Evolutionary conservation across 1,140 invertebrate genomes (phyloP), one percentile per base, ranked within the genome.

Genomic region (Scylla paramamosain): DNA sequence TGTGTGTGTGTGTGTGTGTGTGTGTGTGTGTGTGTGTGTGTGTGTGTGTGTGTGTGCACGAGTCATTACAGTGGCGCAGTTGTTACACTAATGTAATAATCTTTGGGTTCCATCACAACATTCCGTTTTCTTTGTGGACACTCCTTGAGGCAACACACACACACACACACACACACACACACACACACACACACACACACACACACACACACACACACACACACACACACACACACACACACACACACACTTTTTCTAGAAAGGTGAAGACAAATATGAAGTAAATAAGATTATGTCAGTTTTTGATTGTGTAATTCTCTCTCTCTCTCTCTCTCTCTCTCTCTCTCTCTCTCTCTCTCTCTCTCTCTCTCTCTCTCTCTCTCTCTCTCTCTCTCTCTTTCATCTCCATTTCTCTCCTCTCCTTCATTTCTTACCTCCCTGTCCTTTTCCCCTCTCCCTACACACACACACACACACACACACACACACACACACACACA

Each of bases 21-120:
- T 45, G 29, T 91, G 29, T 91, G 48, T 91, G 48, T 91, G 46
- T 25, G 25, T 45, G 88, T 45, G 46, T 48, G 45, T 45, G 46
- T 90, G 32, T 25, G 16, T 45, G 88, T 45, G 83, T 84, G 83
- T 84, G 83, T 84, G 83, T 84, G 83, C 31, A 32, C 10, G 83
- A 29, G 83, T 28, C 28, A 29, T 39, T 87, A 87, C 84, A 87
- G 10, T 16, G 31, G 31, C 14, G 84, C 31, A 46, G 31, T 77
- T n/a, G 67, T 25, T 77, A n/a, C 67, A n/a, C 67, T 77, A 77
- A 77, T n/a, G 67, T 20, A 77, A 77, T 77, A 77, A 77, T 77
- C 67, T 77, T 20, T n/a, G 20, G 67, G 67, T 77, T 77, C 20
- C 67, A n/a, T 77, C 67, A 77, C n/a, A 77, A n/a, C 67, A 77